Percentiles rank a stretch among this genome's conserved stretches.
These are phyloP conservation scores for Cacoxenus indagator DNA, from an alignment of 2,888 invertebrate genomes.

Conservation along the genomic window DNA sequence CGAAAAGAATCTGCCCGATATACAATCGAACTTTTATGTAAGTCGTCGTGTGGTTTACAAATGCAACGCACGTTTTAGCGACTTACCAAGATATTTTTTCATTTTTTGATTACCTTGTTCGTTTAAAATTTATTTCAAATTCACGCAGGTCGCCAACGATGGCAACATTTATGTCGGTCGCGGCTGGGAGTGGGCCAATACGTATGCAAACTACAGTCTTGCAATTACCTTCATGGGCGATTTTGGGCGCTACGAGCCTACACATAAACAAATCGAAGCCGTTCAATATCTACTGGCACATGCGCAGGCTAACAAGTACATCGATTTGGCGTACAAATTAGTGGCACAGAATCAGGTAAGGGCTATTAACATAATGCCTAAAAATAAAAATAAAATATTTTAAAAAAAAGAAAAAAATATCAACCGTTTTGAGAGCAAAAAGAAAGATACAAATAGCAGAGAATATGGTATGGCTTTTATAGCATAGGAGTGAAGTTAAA, in stretches of 20 bases:
- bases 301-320: slow-evolving; percentile 69
- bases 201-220: slow-evolving; percentile 72
- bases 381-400: too few species aligned
- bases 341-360: slow-evolving; percentile 73
- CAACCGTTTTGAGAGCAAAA: too few species aligned
- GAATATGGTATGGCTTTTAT: too few species aligned
- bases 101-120: slow-evolving; percentile 16
- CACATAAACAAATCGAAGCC: slow-evolving; percentile 70
- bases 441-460: too few species aligned
- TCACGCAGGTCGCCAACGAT: slow-evolving; percentile 72
- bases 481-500: too few species aligned
- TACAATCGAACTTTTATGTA: slow-evolving; percentile 70
- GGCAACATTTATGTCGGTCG: slow-evolving; percentile 73
- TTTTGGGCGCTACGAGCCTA: slow-evolving; percentile 69
- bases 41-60: slow-evolving; percentile 40
- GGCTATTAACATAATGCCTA: background rate
- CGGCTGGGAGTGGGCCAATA: slow-evolving; percentile 73
- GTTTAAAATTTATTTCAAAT: slow-evolving; percentile 9
- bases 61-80: slow-evolving; percentile 34
- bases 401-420: too few species aligned
- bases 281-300: slow-evolving; percentile 70
- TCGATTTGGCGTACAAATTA: slow-evolving; percentile 71
- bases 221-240: slow-evolving; percentile 73
- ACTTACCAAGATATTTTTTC: background rate
- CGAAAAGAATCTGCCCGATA: slow-evolving; percentile 70